Percentiles rank a stretch among this genome's conserved stretches.
Conservation (phyloP, 2,797 vertebrate species). For the Manis pentadactyla region DNA sequence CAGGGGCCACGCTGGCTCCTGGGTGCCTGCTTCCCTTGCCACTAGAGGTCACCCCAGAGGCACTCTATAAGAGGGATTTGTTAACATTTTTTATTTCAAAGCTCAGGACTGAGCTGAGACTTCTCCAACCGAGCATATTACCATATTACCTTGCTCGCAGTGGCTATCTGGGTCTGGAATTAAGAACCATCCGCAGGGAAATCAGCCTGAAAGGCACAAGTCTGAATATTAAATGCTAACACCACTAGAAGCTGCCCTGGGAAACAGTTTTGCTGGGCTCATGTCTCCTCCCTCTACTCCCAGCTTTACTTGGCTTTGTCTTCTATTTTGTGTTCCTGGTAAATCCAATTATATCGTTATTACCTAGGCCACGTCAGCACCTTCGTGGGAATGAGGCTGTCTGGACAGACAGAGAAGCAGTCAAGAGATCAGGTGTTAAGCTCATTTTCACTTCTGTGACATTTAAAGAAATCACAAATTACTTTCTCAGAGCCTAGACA, state of each 20-base stretch:
- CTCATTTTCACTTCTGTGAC: not conserved
- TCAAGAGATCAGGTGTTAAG: not conserved
- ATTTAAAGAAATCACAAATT: not conserved
- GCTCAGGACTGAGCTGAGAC: not conserved
- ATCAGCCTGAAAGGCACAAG: not conserved
- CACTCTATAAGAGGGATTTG: not conserved
- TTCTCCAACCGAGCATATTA: not conserved
- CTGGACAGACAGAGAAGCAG: not conserved
- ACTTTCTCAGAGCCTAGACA: not conserved
- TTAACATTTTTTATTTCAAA: not conserved
- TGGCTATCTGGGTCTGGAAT: not conserved
- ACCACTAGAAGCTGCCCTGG: not conserved
- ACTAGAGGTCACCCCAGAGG: not conserved
- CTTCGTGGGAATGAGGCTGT: not conserved
- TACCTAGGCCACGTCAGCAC: not conserved
- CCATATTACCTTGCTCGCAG: not conserved
- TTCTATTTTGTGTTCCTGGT: not conserved
- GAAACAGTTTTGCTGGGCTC: not conserved
- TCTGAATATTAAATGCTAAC: not conserved
- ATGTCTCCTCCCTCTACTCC: not conserved
- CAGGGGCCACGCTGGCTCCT: not conserved
- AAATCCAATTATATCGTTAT: not conserved
- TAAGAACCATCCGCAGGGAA: not conserved
- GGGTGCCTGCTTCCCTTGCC: not conserved
- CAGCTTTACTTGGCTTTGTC: not conserved